These are phyloP conservation scores for Apistogramma diplotaenia DNA, from an alignment of 2,113 vertebrate species.

Conservation along the genomic window DNA sequence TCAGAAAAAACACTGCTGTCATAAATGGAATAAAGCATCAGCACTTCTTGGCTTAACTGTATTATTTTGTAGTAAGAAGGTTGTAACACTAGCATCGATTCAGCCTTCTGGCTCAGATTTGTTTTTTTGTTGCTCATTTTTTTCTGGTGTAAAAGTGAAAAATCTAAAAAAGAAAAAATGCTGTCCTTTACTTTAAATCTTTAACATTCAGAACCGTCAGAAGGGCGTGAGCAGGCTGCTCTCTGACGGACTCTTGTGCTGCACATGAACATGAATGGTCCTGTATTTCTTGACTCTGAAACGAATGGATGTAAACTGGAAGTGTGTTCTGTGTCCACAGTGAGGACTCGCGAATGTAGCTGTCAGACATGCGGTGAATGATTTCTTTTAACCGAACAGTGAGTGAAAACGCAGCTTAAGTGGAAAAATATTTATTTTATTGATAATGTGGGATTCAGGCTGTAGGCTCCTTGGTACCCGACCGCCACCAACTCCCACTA, in stretches of 20 bases:
- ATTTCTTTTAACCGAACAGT: not conserved
- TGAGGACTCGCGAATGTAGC: not conserved
- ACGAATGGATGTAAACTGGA: not conserved
- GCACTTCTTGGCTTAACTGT: not conserved
- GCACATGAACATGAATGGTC: not conserved
- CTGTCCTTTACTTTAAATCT: too few relatives aligned
- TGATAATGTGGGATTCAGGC: not conserved
- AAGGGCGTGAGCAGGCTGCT: too few relatives aligned
- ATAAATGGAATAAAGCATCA: not conserved
- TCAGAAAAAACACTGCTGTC: not conserved
- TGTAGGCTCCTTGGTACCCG: not conserved
- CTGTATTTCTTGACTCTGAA: not conserved
- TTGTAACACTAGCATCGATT: not conserved
- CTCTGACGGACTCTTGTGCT: too few relatives aligned
- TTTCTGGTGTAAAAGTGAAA: too few relatives aligned
- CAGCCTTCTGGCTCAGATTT: not conserved
- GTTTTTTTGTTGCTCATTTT: too few relatives aligned
- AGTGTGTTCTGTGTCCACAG: not conserved
- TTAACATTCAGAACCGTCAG: too few relatives aligned
- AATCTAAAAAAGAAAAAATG: too few relatives aligned
- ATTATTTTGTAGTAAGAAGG: not conserved
- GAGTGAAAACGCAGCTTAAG: not conserved
- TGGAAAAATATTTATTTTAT: conserved; percentile 2
- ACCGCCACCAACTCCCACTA: not conserved
- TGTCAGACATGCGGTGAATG: not conserved